Evolutionary conservation across 2,888 invertebrate species (phyloP).

Genomic region (Hirtodrosophila histrioides): DNA sequence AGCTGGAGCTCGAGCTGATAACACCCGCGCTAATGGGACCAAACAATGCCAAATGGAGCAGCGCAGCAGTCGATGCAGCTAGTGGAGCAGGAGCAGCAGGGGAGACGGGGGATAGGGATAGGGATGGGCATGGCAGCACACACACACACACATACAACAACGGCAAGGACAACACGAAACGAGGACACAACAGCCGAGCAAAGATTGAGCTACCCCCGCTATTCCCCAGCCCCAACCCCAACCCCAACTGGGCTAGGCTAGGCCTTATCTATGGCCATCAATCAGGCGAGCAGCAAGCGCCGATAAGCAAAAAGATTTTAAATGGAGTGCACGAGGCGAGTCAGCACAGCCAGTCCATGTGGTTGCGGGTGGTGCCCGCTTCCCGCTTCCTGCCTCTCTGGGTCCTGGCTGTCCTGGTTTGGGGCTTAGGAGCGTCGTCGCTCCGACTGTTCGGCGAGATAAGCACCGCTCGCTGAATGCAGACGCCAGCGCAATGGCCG

Average conservation of each 20-base stretch:
- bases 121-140: neutral
- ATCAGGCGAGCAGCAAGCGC: slow-evolving; percentile 83
- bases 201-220: slow-evolving; percentile 27
- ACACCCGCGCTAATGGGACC: slow-evolving; percentile 83
- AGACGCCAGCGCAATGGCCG: slow-evolving; percentile 25
- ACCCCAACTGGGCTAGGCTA: slow-evolving; percentile 58
- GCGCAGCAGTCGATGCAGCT: slow-evolving; percentile 55
- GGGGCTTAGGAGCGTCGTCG: slow-evolving; percentile 27
- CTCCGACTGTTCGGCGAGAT: slow-evolving; percentile 67
- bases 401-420: neutral
- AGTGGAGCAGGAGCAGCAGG: slow-evolving; percentile 17
- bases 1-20: slow-evolving; percentile 73
- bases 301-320: slow-evolving; percentile 85
- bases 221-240: slow-evolving; percentile 5
- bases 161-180: slow-evolving; percentile 52
- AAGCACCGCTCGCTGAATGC: slow-evolving; percentile 62
- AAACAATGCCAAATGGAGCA: slow-evolving; percentile 78
- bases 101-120: neutral
- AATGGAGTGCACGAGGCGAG: slow-evolving; percentile 78
- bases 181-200: slow-evolving; percentile 60
- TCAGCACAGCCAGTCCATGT: slow-evolving; percentile 18
- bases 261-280: slow-evolving; percentile 85
- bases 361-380: neutral
- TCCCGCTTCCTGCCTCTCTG: too few species aligned
- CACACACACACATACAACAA: slow-evolving; percentile 15